A percentile compares a stretch with the other conserved stretches of the same genome.
phyloP scores from a whole-genome alignment of 1,140 invertebrate species.

The Vanessa tameamea region DNA sequence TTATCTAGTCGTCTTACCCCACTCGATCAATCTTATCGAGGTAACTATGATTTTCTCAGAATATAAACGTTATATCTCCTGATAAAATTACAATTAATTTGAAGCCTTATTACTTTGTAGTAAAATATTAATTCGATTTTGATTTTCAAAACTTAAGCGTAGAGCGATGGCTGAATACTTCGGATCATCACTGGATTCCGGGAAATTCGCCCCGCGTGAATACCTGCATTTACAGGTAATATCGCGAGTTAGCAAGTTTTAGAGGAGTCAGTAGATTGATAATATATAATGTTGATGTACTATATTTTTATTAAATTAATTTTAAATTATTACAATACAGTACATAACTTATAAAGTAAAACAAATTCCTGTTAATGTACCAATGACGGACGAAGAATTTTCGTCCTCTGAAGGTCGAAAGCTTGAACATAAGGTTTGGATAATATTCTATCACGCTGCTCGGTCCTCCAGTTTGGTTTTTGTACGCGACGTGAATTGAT shows the following conservation, averaged over 20 bases:
- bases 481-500: too few relatives aligned
- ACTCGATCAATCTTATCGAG: conserved; percentile 80
- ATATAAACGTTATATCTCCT: conserved; percentile 29
- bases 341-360: neutral
- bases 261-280: conserved; percentile 28
- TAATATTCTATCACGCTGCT: too few relatives aligned
- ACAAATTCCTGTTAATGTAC: neutral
- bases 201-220: conserved; percentile 78
- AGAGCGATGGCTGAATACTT: conserved; percentile 56
- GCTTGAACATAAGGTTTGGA: too few relatives aligned
- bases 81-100: conserved; percentile 19
- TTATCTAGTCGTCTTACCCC: conserved; percentile 77
- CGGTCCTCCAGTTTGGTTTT: too few relatives aligned
- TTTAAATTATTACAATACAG: too few relatives aligned
- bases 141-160: conserved; percentile 46
- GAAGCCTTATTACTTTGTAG: conserved; percentile 24
- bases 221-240: conserved; percentile 77
- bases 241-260: conserved; percentile 30
- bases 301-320: too few relatives aligned
- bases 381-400: too few relatives aligned
- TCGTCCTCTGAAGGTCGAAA: too few relatives aligned
- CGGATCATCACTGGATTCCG: conserved; percentile 79
- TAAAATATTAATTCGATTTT: conserved; percentile 37
- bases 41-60: conserved; percentile 47
- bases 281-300: neutral